These are phyloP conservation scores for Oppia nitens DNA, from an alignment of 1,140 invertebrate species.

Conservation along the genomic window DNA sequence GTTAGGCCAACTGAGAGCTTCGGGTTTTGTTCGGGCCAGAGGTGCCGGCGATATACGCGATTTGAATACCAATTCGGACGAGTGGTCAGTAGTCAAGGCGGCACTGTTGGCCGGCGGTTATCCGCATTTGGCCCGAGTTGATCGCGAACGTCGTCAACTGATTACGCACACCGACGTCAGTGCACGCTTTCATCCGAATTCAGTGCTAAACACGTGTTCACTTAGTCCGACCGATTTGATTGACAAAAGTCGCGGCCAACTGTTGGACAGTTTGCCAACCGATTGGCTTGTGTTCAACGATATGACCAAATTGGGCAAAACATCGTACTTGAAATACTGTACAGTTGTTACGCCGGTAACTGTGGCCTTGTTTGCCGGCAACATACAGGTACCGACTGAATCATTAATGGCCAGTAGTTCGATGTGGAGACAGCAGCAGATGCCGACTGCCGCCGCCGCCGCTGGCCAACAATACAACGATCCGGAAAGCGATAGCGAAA, in stretches of 20 bases:
- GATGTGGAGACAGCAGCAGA: background rate
- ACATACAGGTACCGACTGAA: background rate
- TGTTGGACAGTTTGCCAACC: conserved; percentile 39
- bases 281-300: conserved; percentile 75
- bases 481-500: conserved; percentile 41
- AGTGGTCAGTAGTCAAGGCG: conserved; percentile 81
- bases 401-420: background rate
- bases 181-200: conserved; percentile 53
- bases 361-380: conserved; percentile 52
- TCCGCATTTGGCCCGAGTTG: conserved; percentile 60
- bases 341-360: conserved; percentile 60
- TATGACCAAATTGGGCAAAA: conserved; percentile 42
- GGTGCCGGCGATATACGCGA: conserved; percentile 48
- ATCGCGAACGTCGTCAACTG: conserved; percentile 39
- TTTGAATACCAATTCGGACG: conserved; percentile 66
- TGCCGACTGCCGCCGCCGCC: background rate
- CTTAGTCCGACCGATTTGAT: conserved; percentile 27
- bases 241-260: conserved; percentile 27
- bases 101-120: conserved; percentile 68
- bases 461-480: background rate
- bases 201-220: conserved; percentile 40
- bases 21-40: conserved; percentile 57
- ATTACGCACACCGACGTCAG: conserved; percentile 25
- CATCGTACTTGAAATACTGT: conserved; percentile 49
- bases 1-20: conserved; percentile 62